Conservation (phyloP, 2,888 invertebrate genomes). For the Drosophila sordidula region DNA sequence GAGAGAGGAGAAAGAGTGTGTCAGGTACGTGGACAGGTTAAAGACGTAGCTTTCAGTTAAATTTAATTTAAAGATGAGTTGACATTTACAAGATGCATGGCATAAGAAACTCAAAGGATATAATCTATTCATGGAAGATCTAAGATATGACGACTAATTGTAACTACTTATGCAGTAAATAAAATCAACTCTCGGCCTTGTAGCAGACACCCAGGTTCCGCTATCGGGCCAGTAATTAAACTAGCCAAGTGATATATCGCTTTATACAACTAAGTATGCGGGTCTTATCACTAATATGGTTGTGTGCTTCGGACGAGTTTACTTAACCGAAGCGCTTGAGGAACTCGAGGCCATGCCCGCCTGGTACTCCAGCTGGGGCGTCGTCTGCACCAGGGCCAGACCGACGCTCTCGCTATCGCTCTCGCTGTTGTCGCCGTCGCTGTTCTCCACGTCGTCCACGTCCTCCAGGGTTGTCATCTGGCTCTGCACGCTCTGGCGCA, state of each 20-base stretch:
- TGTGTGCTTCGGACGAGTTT: conserved; percentile 43
- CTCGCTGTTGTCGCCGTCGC: conserved; percentile 45
- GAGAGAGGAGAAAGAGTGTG: conserved; percentile 32
- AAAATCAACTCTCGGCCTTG: conserved; percentile 5
- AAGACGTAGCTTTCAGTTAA: conserved; percentile 65
- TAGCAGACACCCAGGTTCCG: background rate
- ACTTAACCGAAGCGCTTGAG: conserved; percentile 72
- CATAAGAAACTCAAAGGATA: conserved; percentile 24
- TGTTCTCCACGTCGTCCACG: conserved; percentile 62
- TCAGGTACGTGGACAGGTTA: conserved; percentile 77
- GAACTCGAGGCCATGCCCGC: conserved; percentile 59
- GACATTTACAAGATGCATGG: conserved; percentile 53
- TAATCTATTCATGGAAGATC: conserved; percentile 66
- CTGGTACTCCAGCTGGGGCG: conserved; percentile 60
- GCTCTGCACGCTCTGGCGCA: conserved; percentile 75
- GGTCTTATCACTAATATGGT: conserved; percentile 37
- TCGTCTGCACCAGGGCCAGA: conserved; percentile 61
- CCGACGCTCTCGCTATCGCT: conserved; percentile 61
- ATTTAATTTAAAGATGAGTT: conserved; percentile 29
- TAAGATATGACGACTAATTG: conserved; percentile 68
- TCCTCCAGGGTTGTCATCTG: conserved; percentile 80
- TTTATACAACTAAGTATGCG: conserved; percentile 24
- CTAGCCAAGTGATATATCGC: conserved; percentile 11
- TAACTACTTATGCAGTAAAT: conserved; percentile 43
- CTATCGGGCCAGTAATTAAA: conserved; percentile 12